phyloP scores from a whole-genome alignment of 2,797 vertebrate species.

The Cyclopterus lumpus region DNA sequence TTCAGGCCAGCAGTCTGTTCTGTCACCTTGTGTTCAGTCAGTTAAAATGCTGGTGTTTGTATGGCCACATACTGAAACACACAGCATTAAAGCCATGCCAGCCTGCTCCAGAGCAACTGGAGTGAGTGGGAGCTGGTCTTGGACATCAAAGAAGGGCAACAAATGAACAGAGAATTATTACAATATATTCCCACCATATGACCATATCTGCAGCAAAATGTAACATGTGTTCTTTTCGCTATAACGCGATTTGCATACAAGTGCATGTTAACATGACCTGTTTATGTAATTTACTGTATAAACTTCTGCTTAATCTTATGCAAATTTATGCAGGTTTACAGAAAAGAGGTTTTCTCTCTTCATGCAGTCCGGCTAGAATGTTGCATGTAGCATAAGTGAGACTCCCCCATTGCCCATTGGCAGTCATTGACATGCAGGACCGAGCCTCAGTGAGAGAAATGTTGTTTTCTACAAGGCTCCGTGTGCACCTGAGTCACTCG shows the following conservation, averaged over 20 bases:
- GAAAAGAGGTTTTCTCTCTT: conserved; percentile 16
- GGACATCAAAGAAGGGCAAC: conserved; percentile 13
- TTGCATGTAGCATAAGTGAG: conserved; percentile 42
- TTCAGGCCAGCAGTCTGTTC: conserved; percentile 65
- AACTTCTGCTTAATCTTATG: conserved; percentile 8
- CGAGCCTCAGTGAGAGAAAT: conserved; percentile 73
- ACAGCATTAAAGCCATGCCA: conserved; percentile 31
- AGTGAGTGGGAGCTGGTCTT: conserved; percentile 8
- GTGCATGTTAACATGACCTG: not conserved
- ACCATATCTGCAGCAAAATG: not conserved
- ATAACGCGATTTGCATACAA: not conserved
- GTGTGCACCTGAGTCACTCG: conserved; percentile 76
- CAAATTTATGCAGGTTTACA: conserved; percentile 20
- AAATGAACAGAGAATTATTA: not conserved
- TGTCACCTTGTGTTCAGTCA: conserved; percentile 66
- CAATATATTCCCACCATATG: not conserved
- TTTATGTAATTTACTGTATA: not conserved
- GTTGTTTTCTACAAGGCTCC: conserved; percentile 72
- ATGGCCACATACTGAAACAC: conserved; percentile 45
- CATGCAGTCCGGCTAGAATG: conserved; percentile 19
- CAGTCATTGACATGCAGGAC: conserved; percentile 74
- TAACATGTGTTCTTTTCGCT: not conserved
- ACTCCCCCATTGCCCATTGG: conserved; percentile 54
- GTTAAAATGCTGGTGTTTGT: conserved; percentile 50
- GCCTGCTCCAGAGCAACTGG: conserved; percentile 19